A percentile compares a stretch with the other conserved stretches of the same genome.
Evolutionary conservation across 37 sponge, comb jelly and placozoan species (phyloP).

Genomic region (Petrosia ficiformis): DNA sequence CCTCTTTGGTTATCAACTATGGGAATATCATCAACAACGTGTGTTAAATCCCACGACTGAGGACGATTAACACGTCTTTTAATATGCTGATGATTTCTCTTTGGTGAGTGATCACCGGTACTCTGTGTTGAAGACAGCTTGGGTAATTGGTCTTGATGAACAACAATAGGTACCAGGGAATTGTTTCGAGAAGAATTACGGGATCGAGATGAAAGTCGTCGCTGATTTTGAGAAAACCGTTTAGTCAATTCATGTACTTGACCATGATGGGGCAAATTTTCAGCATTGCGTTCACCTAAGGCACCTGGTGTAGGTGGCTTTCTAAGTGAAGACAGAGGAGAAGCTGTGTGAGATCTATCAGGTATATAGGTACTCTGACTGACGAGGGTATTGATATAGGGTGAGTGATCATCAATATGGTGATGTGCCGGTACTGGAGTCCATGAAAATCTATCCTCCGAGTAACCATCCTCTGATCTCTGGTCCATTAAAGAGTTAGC

Average conservation of each 20-base stretch:
- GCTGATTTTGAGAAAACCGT: slow-evolving; percentile 12
- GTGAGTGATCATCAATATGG: slow-evolving; percentile 15
- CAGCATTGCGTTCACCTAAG: neutral
- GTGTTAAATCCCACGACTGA: neutral
- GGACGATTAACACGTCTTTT: neutral
- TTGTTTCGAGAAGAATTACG: neutral
- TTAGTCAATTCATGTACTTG: slow-evolving; percentile 26
- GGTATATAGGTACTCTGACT: slow-evolving; percentile 6
- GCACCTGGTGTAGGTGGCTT: neutral
- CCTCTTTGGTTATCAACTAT: neutral
- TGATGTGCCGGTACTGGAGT: slow-evolving; percentile 27
- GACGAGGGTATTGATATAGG: slow-evolving; percentile 10
- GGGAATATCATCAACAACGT: neutral
- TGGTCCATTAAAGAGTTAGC: slow-evolving; percentile 37
- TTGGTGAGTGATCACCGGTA: neutral
- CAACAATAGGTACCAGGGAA: neutral
- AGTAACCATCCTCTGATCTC: neutral
- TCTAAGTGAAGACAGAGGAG: slow-evolving; percentile 15
- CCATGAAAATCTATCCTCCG: neutral
- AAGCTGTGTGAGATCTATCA: slow-evolving; percentile 13
- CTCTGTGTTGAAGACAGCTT: neutral
- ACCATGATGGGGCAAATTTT: slow-evolving; percentile 18
- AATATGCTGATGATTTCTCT: neutral
- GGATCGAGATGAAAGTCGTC: neutral
- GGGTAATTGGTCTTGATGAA: neutral